Evolutionary conservation across 2,113 vertebrate species (phyloP).

Genomic region (Diglossa brunneiventris): DNA sequence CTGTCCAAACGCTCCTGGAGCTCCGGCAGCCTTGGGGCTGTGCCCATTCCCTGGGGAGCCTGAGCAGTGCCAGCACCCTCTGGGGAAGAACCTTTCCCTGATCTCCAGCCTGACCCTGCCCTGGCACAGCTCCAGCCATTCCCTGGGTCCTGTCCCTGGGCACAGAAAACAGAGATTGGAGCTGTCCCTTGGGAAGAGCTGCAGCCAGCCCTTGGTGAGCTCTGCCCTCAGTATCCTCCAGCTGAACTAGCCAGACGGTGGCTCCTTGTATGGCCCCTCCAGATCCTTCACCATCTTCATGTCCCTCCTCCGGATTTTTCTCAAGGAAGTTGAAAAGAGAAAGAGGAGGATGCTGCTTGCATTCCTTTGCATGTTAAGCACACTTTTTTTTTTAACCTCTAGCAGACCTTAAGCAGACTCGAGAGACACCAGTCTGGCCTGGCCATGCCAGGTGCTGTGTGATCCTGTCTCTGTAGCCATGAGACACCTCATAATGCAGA

Average conservation of each 20-base stretch:
- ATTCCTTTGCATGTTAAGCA: neutral
- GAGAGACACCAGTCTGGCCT: neutral
- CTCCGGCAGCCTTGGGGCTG: neutral
- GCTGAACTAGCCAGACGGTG: neutral
- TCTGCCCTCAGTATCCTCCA: neutral
- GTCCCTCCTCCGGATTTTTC: neutral
- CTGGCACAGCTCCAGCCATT: neutral
- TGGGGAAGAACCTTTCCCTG: neutral
- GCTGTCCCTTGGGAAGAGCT: neutral
- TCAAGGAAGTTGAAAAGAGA: neutral
- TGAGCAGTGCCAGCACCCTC: neutral
- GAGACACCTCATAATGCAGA: neutral
- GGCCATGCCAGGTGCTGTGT: neutral
- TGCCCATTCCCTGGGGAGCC: neutral
- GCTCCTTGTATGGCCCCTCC: neutral
- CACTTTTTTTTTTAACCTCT: neutral
- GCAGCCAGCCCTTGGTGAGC: neutral
- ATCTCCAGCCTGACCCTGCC: neutral
- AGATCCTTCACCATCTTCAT: neutral
- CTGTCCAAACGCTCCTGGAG: neutral
- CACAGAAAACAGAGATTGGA: accelerated
- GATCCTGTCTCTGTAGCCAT: neutral
- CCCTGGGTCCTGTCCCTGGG: too few relatives aligned
- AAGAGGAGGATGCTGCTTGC: neutral
- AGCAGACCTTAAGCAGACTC: neutral